Base-by-base conservation (phyloP, 30 jellyfish, hydroid and myxozoan genomes). In the Aurelia aurita complex sp. Pacific region DNA sequence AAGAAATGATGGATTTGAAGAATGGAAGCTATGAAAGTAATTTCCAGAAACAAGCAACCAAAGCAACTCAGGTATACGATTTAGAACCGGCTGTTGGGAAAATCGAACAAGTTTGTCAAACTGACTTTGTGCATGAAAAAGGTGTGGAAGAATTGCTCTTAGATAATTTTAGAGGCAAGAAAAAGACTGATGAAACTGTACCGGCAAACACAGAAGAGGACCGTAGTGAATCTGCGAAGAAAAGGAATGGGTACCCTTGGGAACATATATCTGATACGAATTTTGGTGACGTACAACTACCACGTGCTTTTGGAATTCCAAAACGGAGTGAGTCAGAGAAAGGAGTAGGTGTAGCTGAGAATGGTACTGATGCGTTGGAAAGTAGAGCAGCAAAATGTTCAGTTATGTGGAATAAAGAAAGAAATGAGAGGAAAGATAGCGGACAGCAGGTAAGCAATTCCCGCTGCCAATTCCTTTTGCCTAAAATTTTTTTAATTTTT, bases 71-170 rank as follows among this genome's bases (percentile, higher is more conserved):
- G 67, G 85, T 43, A 29, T n/a, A 57, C 43, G 92, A 42, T 46
- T 53, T 18, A 17, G 91, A 38, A 15, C 79, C 73, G 17, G 33
- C 19, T 19, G 46, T 61, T 82, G 85, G 61, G 52, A 84, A 74
- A 73, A 79, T 79, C 50, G 93, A 84, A 46, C 93, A 84, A 74
- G 67, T 64, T 62, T 73, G 82, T 5, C 93, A 84, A 55, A 84
- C 93, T 23, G 93, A 84, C 53, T 84, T 84, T 64, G 75, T 81
- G 14, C 42, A 43, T 60, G 87, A 66, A 14, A 64, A 57, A 11
- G 87, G 65, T 73, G 93, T 74, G 18, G 79, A 64, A 33, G 36
- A n/a, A 8, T 35, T 73, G 83, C 52, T 84, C 69, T 73, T 84
- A 18, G 69, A 73, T 14, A 77, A 84, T 55, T 50, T 60, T 11